Evolutionary conservation across 2,797 vertebrate genomes (phyloP), one percentile per base, ranked within the genome.

Genomic region (Pitangus sulphuratus): DNA sequence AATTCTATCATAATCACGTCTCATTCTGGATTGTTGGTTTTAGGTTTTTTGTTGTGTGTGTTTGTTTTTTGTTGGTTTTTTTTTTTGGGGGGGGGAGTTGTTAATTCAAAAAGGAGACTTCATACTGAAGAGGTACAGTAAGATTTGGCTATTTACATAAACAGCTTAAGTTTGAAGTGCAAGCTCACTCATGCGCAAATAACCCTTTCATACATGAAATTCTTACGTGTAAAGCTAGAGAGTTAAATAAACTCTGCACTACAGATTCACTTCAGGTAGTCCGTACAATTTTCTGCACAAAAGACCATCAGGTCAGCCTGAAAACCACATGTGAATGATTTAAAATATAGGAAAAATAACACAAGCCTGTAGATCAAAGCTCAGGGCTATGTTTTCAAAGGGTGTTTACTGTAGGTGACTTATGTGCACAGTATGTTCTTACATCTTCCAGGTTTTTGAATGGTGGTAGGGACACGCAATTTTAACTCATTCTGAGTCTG

Each of bases 1-100:
- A 97, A 95, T 97, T 98, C 97, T 97, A 87, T 97, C 95, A 90
- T 98, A 98, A 98, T 97, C 89, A 91, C 92, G 86, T 97, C 97
- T 97, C 96, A 87, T 97, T 98, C 96, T 3, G 24, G 45, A 33
- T 91, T 96, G 87, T 91, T 95, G 84, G 65, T 9, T 95, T 92
- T 89, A 90, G 51, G 16, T 3, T 7, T 22, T 39, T 31, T 42
- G 18, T 25, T 44, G 39, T 28, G 30, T 40, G 40, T 40, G 40
- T 39, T 39, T 39, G 40, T 47, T 24, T 24, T 20, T 20, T 44
- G 19, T 13, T 12, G 1, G 1, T 15, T 48, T 26, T 0, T 42
- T 57, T 62, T 15, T 11, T 1, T 1, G 12, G 21, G 5, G 21
- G 57, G 21, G 47, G 24, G 19, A 10, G 21, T 53, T 61, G n/a